Conservation (phyloP, 2,797 vertebrate species). For the Calcarius lapponicus region DNA sequence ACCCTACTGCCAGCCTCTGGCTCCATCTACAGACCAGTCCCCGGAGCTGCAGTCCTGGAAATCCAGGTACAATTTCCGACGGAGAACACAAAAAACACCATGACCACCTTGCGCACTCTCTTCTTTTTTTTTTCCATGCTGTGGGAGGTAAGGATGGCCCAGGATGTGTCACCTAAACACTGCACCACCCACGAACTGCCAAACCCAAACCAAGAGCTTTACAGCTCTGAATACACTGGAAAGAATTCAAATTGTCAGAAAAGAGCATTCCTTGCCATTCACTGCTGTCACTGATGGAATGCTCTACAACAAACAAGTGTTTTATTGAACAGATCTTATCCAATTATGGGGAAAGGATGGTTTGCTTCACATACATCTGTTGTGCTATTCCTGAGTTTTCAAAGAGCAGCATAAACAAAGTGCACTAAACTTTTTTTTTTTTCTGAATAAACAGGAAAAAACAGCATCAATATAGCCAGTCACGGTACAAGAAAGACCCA, state of each 20-base stretch:
- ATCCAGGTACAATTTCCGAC: background rate
- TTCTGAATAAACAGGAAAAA: background rate
- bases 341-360: background rate
- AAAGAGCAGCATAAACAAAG: background rate
- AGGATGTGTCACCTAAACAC: background rate
- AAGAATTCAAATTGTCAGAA: background rate
- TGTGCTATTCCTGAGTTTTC: background rate
- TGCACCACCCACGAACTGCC: background rate
- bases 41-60: background rate
- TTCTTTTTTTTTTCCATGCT: background rate
- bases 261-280: background rate
- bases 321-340: background rate
- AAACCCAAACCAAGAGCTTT: background rate
- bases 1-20: background rate
- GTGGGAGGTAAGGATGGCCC: background rate
- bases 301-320: background rate
- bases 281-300: background rate
- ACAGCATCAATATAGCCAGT: background rate
- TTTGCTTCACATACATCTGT: background rate
- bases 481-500: background rate
- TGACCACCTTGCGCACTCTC: rapidly evolving
- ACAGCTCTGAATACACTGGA: background rate
- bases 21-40: conserved; percentile 25
- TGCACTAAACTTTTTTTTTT: background rate
- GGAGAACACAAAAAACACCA: background rate